Evolutionary conservation across 2,797 vertebrate species (phyloP), one percentile per base, ranked within the genome.

Genomic region (Platyrinchus mystaceus): DNA sequence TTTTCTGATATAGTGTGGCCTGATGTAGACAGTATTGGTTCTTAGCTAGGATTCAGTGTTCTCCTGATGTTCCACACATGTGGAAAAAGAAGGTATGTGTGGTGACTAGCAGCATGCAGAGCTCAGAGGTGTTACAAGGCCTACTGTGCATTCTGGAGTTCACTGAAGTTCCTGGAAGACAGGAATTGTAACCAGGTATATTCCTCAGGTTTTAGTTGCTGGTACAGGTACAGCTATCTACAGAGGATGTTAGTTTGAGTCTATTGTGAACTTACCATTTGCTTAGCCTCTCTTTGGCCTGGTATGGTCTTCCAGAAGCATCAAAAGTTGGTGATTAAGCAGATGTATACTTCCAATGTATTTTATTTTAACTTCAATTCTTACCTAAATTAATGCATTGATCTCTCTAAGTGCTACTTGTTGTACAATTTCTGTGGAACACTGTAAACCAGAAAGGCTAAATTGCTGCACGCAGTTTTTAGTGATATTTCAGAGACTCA

Each of bases 371-470:
- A 56, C 13, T 71, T 91, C 13, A 67, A 0, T 73, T 87, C 14
- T 69, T 69, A 55, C 8, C 17, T 78, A 30, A 43, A 69, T 11
- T 37, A 36, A 28, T 79, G 13, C 24, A 16, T 56, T 23, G 14
- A 28, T 82, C 19, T 49, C 7, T 64, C 0, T 26, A 36, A 62
- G 37, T 74, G 22, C 55, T 81, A 7, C 36, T 69, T 39, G 32
- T 36, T 56, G 12, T 93, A 74, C 89, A 71, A 84, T 96, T 97
- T 95, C 67, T 84, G 1, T 81, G 22, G 86, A 80, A 39, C 28
- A 27, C 19, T 80, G n/a, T 81, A n/a, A 68, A 80, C 23, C 12
- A 49, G 55, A 68, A 84, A 52, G 34, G 56, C 27, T 41, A 44
- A 34, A 64, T 41, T 76, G 46, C 39, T 82, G 50, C 28, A 12